Conservation (phyloP, 2,113 vertebrate species). For the Aythya baeri region DNA sequence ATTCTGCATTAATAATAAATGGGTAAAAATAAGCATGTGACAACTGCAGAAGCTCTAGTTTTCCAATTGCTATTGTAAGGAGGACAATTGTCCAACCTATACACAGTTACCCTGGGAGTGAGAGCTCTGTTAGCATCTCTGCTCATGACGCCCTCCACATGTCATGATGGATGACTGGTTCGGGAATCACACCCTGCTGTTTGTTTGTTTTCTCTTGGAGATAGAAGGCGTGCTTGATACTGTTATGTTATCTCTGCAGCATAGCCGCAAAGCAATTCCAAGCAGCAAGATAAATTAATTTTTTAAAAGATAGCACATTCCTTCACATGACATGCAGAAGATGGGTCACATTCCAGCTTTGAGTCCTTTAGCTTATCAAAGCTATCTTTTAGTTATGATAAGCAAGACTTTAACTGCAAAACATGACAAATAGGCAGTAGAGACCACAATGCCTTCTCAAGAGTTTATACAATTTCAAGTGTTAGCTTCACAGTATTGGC, state of each 20-base stretch:
- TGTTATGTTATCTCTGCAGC: not conserved
- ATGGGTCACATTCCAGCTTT: conserved; percentile 7
- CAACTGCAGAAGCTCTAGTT: not conserved
- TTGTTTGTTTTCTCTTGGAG: conserved; percentile 27
- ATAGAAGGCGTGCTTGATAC: not conserved
- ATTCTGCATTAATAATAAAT: not conserved
- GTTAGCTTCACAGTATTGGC: not conserved
- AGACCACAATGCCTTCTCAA: not conserved
- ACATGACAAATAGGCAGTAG: not conserved
- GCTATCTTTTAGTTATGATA: not conserved
- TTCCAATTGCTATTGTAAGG: not conserved
- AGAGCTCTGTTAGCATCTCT: not conserved
- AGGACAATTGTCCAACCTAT: not conserved
- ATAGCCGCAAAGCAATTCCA: conserved; percentile 15
- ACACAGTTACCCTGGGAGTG: not conserved
- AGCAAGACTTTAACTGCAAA: not conserved
- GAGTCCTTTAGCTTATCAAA: not conserved
- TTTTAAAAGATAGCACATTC: conserved; percentile 8
- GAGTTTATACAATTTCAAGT: not conserved
- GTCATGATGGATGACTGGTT: not conserved
- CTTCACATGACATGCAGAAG: not conserved
- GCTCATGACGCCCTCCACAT: not conserved
- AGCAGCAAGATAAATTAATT: conserved; percentile 3
- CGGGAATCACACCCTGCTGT: conserved; percentile 27
- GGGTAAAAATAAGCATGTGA: not conserved